phyloP scores from a whole-genome alignment of 1,140 invertebrate genomes.

The Oryctes rhinoceros region DNA sequence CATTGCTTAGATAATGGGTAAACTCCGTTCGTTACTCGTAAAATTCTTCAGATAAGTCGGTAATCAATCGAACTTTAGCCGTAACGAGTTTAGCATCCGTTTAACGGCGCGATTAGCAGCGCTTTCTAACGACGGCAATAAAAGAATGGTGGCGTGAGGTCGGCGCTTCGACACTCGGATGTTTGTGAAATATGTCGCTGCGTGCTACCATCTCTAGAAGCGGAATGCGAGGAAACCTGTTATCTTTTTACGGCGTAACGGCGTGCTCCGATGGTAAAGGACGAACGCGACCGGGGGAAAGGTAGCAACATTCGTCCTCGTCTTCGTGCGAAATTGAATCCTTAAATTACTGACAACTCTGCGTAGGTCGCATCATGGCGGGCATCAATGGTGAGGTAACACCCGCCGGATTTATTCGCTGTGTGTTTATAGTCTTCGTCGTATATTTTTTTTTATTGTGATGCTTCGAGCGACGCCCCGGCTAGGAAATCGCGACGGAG shows the following conservation, averaged over 20 bases:
- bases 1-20: background rate
- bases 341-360: constrained; percentile 10
- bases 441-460: background rate
- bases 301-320: background rate
- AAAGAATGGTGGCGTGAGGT: background rate
- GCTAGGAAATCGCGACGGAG: too few relatives aligned
- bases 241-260: constrained; percentile 19
- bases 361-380: background rate
- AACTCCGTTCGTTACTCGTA: constrained; percentile 5
- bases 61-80: background rate
- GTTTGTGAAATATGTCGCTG: background rate
- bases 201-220: background rate
- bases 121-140: constrained; percentile 16
- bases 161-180: too few relatives aligned
- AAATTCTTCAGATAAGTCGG: background rate
- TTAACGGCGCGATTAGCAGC: constrained; percentile 23
- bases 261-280: background rate
- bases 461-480: background rate
- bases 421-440: background rate
- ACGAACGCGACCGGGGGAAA: background rate
- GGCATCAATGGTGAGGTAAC: background rate
- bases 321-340: constrained; percentile 22
- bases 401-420: background rate
- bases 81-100: background rate
- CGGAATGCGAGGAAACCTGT: background rate